phyloP scores from a whole-genome alignment of 2,888 invertebrate species.

The Cancer borealis region DNA sequence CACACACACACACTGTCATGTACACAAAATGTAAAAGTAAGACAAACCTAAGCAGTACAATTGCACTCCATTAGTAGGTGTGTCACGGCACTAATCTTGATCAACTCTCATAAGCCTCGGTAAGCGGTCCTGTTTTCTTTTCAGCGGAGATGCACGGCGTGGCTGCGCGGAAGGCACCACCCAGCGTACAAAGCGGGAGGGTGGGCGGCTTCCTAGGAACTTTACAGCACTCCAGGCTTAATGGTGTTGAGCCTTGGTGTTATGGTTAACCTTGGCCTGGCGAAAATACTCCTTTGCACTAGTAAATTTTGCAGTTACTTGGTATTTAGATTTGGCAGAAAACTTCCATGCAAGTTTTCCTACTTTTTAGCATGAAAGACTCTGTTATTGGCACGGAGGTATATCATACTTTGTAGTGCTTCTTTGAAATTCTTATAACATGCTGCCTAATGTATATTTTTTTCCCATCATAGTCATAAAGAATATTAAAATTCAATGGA shows the following conservation, averaged over 20 bases:
- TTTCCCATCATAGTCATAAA: neutral
- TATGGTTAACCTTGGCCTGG: neutral
- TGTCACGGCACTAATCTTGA: slow-evolving; percentile 26
- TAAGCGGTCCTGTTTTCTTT: neutral
- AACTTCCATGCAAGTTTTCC: slow-evolving; percentile 25
- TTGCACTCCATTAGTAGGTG: slow-evolving; percentile 3
- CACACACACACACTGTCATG: slow-evolving; percentile 35
- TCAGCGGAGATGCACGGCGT: neutral
- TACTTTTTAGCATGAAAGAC: slow-evolving; percentile 4
- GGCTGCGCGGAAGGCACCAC: slow-evolving; percentile 1
- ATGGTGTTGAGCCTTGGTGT: slow-evolving; percentile 18
- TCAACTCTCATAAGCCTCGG: slow-evolving; percentile 8
- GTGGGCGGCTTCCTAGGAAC: slow-evolving; percentile 14
- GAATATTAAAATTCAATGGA: neutral
- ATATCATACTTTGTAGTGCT: neutral
- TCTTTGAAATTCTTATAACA: slow-evolving; percentile 9
- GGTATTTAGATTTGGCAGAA: slow-evolving; percentile 30
- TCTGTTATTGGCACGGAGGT: slow-evolving; percentile 36
- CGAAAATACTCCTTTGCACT: slow-evolving; percentile 18
- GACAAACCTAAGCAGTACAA: neutral
- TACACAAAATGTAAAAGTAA: neutral
- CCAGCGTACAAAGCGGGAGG: neutral
- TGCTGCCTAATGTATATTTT: neutral
- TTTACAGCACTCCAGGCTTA: slow-evolving; percentile 23
- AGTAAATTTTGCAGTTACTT: slow-evolving; percentile 37